A percentile compares a stretch with the other conserved stretches of the same genome.
Evolutionary conservation across 2,797 vertebrate genomes (phyloP).

Genomic region (Podarcis lilfordi): DNA sequence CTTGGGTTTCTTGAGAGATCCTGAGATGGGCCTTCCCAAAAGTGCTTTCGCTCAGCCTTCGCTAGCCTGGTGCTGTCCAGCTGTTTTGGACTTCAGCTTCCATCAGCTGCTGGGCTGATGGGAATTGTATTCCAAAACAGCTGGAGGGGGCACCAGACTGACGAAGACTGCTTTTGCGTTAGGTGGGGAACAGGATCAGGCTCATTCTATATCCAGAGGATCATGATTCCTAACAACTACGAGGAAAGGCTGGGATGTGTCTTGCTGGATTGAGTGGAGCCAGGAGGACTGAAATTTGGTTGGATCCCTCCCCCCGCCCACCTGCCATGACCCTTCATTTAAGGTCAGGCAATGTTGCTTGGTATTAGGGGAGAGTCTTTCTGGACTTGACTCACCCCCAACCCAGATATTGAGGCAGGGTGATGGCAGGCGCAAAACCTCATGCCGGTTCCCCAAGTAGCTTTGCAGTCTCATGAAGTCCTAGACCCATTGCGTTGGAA

Average conservation of each 20-base stretch:
- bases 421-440: not conserved
- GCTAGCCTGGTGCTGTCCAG: too few relatives aligned
- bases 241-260: not conserved
- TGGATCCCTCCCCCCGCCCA: not conserved
- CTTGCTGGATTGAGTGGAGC: not conserved
- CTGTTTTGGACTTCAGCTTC: too few relatives aligned
- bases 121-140: too few relatives aligned
- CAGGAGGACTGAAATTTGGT: not conserved
- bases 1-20: conserved; percentile 52
- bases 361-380: not conserved
- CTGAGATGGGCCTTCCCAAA: conserved; percentile 54
- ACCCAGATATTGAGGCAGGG: conserved; percentile 7
- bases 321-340: not conserved
- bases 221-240: not conserved
- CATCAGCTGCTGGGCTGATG: too few relatives aligned
- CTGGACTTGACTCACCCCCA: not conserved
- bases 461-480: not conserved
- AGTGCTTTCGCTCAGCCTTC: conserved; percentile 54
- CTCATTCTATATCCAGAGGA: conserved; percentile 47
- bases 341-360: conserved; percentile 29
- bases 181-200: conserved; percentile 42
- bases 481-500: too few relatives aligned
- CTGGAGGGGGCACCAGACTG: too few relatives aligned
- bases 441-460: not conserved
- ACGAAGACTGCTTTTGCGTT: not conserved